Evolutionary conservation across 37 sponge, comb jelly and placozoan genomes (phyloP), one percentile per base, ranked within the genome.

Genomic region (Chondrosia reniformis): DNA sequence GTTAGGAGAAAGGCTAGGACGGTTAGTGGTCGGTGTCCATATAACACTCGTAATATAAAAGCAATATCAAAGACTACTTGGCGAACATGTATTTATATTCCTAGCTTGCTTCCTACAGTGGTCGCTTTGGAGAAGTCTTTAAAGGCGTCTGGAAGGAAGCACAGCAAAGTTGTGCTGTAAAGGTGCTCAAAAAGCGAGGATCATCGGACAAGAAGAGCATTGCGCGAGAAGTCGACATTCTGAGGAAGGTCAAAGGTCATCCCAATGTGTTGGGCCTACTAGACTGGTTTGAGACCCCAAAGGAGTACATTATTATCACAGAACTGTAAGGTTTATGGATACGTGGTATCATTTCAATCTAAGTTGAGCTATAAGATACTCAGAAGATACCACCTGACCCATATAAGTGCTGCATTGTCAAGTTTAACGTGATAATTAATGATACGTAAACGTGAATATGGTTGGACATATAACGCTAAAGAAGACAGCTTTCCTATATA

Each of bases 271-370:
- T 92, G 1, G 17, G 45, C 19, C 46, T 85, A 13, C 17, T 39
- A 17, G 89, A 83, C 56, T 78, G 58, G 56, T 45, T 52, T 31
- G 81, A 85, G 37, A 76, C 58, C 28, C 66, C 62, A 12, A 80
- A 49, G 33, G 80, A 85, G 28, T 88, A 69, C 66, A 64, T 92
- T 33, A 66, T 92, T 2, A 55, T 88, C 55, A 85, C 69, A 17
- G 93, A 92, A 83, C 75, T 92, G 93, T 92, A 45, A 92, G 93
- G n/a, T n/a, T n/a, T n/a, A n/a, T n/a, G n/a, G n/a, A n/a, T n/a
- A 74, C n/a, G n/a, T n/a, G n/a, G n/a, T n/a, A n/a, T n/a, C n/a
- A n/a, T n/a, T n/a, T n/a, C n/a, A n/a, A n/a, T n/a, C n/a, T n/a
- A n/a, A n/a, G n/a, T n/a, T n/a, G n/a, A n/a, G n/a, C n/a, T n/a